phyloP scores from a whole-genome alignment of 2,888 invertebrate genomes.

The Monopis laevigella region DNA sequence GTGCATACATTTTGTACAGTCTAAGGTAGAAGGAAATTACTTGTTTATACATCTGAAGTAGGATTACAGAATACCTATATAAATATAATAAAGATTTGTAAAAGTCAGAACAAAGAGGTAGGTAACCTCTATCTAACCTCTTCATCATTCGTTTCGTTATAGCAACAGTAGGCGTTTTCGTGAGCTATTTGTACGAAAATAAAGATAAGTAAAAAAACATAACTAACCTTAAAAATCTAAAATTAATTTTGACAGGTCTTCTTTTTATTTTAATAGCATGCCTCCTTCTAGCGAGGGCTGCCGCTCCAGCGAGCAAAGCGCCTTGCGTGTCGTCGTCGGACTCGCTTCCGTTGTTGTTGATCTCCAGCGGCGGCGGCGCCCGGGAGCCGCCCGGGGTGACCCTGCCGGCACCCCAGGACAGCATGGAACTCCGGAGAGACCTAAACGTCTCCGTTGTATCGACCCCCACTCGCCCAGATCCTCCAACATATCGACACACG shows the following conservation, averaged over 20 bases:
- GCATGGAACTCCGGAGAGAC: conserved; percentile 59
- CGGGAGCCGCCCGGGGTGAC: conserved; percentile 26
- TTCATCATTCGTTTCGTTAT: no score
- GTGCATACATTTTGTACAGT: no score
- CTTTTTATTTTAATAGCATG: conserved; percentile 55
- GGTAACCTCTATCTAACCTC: no score
- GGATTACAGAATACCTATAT: no score
- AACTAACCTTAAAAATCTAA: conserved; percentile 49
- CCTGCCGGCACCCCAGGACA: conserved; percentile 44
- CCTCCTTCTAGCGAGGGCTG: conserved; percentile 53
- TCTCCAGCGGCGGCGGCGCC: conserved; percentile 18
- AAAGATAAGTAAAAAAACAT: neutral
- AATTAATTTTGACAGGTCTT: conserved; percentile 52
- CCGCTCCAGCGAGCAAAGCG: conserved; percentile 48
- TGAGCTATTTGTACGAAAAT: no score
- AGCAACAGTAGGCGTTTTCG: no score
- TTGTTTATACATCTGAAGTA: no score
- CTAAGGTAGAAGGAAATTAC: no score
- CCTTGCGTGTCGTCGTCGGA: conserved; percentile 30
- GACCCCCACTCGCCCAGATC: conserved; percentile 44
- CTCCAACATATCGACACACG: conserved; percentile 60
- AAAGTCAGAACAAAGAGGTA: no score
- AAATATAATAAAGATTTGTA: no score
- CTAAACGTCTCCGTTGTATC: conserved; percentile 64
- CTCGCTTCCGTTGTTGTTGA: conserved; percentile 28